Conservation (phyloP, 2,797 vertebrate genomes). For the Epinephelus malabaricus region DNA sequence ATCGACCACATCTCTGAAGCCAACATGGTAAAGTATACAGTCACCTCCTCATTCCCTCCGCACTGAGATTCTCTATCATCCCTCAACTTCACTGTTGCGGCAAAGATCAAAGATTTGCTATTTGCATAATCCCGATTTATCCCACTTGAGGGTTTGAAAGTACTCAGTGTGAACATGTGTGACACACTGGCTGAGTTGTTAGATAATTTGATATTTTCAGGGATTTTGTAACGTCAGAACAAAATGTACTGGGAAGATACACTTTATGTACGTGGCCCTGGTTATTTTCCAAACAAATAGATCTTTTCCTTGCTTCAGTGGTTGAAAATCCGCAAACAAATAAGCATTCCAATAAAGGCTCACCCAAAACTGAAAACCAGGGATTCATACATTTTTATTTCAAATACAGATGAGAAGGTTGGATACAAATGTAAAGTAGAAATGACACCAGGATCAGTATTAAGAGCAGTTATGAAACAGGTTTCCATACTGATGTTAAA, state of each 20-base stretch:
- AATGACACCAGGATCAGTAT: not conserved
- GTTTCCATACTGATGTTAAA: not conserved
- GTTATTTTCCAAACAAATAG: slow-evolving; percentile 12
- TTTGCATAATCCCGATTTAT: slow-evolving; percentile 78
- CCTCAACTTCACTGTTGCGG: slow-evolving; percentile 15
- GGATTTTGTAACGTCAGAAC: slow-evolving; percentile 36
- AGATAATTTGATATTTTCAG: slow-evolving; percentile 54
- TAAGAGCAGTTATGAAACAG: not conserved
- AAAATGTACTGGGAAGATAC: slow-evolving; percentile 22
- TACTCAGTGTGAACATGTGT: slow-evolving; percentile 55
- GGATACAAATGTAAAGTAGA: not conserved
- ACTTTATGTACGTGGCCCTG: not conserved
- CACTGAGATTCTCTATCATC: slow-evolving; percentile 21
- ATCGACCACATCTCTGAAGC: slow-evolving; percentile 99
- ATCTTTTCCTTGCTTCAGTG: not conserved
- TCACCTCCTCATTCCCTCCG: not conserved
- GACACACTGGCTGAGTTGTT: slow-evolving; percentile 53
- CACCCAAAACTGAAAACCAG: not conserved
- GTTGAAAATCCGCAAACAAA: not conserved
- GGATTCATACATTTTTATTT: not conserved
- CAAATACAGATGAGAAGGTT: not conserved
- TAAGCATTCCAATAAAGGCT: not conserved
- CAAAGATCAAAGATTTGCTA: slow-evolving; percentile 63
- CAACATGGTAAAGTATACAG: slow-evolving; percentile 92
- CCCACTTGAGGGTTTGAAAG: slow-evolving; percentile 63